Percentiles rank a stretch among this genome's conserved stretches.
Conservation (phyloP, 2,797 vertebrate genomes). For the Echeneis naucrates region DNA sequence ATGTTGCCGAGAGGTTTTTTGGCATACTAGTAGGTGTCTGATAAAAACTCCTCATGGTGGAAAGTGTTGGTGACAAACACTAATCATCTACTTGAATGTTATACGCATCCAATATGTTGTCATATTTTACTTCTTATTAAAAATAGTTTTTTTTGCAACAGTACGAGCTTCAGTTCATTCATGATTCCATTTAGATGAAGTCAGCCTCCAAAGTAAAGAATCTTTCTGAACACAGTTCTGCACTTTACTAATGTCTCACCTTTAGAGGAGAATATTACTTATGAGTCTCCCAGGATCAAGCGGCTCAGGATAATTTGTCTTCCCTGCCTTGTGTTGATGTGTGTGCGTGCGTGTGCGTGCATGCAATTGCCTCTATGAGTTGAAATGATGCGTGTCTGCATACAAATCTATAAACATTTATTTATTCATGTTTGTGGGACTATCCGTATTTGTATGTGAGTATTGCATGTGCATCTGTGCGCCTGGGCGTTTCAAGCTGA, state of each 20-base stretch:
- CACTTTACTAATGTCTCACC: conserved; percentile 64
- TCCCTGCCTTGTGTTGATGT: conserved; percentile 22
- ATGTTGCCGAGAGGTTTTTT: neutral
- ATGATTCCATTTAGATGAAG: conserved; percentile 47
- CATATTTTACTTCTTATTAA: no score
- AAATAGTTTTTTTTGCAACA: neutral
- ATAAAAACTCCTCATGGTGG: neutral
- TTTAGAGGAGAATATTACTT: conserved; percentile 43
- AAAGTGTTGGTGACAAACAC: neutral
- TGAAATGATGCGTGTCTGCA: conserved; percentile 45
- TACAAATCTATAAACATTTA: conserved; percentile 37
- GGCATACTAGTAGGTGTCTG: neutral
- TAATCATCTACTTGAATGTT: neutral
- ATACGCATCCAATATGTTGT: no score
- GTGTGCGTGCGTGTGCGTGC: neutral
- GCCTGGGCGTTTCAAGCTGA: neutral
- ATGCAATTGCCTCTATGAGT: conserved; percentile 18
- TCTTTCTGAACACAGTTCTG: conserved; percentile 62
- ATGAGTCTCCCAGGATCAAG: conserved; percentile 49
- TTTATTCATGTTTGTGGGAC: conserved; percentile 14
- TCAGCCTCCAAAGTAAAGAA: conserved; percentile 42
- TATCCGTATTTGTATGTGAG: conserved; percentile 12
- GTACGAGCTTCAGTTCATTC: conserved; percentile 32
- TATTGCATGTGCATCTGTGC: neutral
- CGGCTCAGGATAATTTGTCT: conserved; percentile 36